Evolutionary conservation across 2,888 invertebrate species (phyloP), one percentile per base, ranked within the genome.

Genomic region (Vannuccia rotundouncinata): DNA sequence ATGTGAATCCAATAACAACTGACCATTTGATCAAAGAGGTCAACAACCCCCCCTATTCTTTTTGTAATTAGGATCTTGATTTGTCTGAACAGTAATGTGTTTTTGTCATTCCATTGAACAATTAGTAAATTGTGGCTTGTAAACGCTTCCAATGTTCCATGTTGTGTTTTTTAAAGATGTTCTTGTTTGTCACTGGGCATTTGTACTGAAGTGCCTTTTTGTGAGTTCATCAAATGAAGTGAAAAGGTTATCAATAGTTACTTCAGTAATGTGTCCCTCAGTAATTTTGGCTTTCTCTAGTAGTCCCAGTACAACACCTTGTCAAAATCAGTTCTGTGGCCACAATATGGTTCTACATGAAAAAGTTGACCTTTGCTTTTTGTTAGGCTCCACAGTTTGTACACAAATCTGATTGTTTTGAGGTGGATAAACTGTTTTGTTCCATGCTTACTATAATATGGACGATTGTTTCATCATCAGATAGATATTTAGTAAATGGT

Each of bases 81-180:
- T 45, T 45, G 45, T 5, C 5, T 10, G 45, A 45, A 17, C 45
- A 45, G 45, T 45, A 45, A 45, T 17, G 45, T 5, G 45, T 66
- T 66, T 66, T 66, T 66, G 66, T 66, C 66, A 66, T n/a, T 66
- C 25, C 25, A 66, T 66, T n/a, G 66, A 27, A 66, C 66, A 66
- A 66, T 5, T 2, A 66, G 66, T 66, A 66, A 66, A 22, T 66
- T 22, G 66, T 66, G 2, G 5, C 2, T 45, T 45, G 45, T 45
- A 17, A 17, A 45, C 5, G 45, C 45, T 66, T 66, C 66, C n/a
- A n/a, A n/a, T n/a, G n/a, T n/a, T n/a, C n/a, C 66, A 66, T 27
- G 25, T 66, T n/a, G 66, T 66, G 66, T 66, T 66, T 66, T n/a
- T 66, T 66, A 22, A 13, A 66, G 66, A 27, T 66, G 2, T 66